A percentile compares a stretch with the other conserved stretches of the same genome.
phyloP scores from a whole-genome alignment of 23 tunicate species.

The Trididemnum clinides region DNA sequence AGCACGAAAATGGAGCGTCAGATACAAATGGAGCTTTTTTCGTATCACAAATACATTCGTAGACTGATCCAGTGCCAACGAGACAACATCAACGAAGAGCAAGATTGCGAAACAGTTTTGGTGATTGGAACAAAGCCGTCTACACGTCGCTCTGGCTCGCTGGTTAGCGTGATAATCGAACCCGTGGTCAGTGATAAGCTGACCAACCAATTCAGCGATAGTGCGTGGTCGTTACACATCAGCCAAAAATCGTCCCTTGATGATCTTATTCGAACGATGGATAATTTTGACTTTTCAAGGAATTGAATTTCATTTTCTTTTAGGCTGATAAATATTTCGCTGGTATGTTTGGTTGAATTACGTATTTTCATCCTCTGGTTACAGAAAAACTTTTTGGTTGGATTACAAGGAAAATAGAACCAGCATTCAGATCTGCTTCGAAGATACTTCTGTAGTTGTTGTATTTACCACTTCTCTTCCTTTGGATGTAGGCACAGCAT shows the following conservation, averaged over 20 bases:
- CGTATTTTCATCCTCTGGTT: no score
- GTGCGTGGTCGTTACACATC: neutral
- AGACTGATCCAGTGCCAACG: neutral
- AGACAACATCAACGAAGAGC: neutral
- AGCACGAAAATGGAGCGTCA: slow-evolving; percentile 28
- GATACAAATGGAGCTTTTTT: slow-evolving; percentile 17
- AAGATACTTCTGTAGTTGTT: no score
- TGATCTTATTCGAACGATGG: slow-evolving; percentile 30
- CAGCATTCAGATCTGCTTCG: no score
- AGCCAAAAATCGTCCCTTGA: slow-evolving; percentile 31
- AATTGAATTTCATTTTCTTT: no score
- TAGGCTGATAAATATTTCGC: no score
- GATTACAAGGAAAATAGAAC: no score
- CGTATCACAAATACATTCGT: slow-evolving; percentile 16
- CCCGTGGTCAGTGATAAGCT: neutral
- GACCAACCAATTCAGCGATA: slow-evolving; percentile 16
- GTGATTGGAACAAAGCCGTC: slow-evolving; percentile 29
- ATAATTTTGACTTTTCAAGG: slow-evolving; percentile 24
- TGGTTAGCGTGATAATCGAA: slow-evolving; percentile 20
- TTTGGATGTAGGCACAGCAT: no score
- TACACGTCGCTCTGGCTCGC: neutral
- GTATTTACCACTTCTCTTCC: no score
- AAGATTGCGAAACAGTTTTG: slow-evolving; percentile 12
- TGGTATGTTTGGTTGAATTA: no score
- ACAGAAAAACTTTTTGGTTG: no score